Evolutionary conservation across 1,140 invertebrate species (phyloP).

Genomic region (Schmidtea mediterranea): DNA sequence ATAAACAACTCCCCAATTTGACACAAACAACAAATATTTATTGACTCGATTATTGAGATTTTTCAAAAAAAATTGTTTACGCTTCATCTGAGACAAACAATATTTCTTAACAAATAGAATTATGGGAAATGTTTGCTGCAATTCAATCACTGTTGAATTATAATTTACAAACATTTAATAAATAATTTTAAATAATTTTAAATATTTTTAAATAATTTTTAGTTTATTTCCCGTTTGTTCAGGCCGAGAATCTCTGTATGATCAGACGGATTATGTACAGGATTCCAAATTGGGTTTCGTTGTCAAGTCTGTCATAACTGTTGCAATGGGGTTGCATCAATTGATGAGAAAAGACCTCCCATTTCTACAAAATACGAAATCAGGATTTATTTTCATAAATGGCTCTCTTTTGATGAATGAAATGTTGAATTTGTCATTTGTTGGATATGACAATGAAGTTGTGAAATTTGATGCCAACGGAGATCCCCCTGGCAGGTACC

Average conservation of each 20-base stretch:
- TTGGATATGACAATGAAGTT: conserved; percentile 34
- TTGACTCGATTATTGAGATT: too few species aligned
- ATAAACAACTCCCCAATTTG: too few species aligned
- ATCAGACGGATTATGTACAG: conserved; percentile 31
- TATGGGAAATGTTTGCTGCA: too few species aligned
- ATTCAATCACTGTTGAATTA: too few species aligned
- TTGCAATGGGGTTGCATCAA: conserved; percentile 37
- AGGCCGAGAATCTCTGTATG: conserved; percentile 17
- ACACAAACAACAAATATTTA: too few species aligned
- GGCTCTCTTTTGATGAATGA: conserved; percentile 37
- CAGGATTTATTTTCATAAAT: conserved; percentile 35
- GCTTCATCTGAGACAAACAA: too few species aligned
- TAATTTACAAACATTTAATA: too few species aligned
- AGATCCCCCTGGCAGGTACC: conserved; percentile 54
- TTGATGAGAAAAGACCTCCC: conserved; percentile 25
- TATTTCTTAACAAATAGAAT: too few species aligned
- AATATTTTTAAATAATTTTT: too few species aligned
- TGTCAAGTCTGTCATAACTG: conserved; percentile 41
- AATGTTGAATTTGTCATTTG: conserved; percentile 47
- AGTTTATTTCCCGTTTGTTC: too few species aligned
- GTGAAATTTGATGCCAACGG: conserved; percentile 52
- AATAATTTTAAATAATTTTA: too few species aligned
- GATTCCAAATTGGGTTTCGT: conserved; percentile 51
- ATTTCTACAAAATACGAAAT: conserved; percentile 22
- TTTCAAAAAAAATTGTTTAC: too few species aligned